Evolutionary conservation across 2,888 invertebrate genomes (phyloP).

Genomic region (Callosobruchus maculatus): DNA sequence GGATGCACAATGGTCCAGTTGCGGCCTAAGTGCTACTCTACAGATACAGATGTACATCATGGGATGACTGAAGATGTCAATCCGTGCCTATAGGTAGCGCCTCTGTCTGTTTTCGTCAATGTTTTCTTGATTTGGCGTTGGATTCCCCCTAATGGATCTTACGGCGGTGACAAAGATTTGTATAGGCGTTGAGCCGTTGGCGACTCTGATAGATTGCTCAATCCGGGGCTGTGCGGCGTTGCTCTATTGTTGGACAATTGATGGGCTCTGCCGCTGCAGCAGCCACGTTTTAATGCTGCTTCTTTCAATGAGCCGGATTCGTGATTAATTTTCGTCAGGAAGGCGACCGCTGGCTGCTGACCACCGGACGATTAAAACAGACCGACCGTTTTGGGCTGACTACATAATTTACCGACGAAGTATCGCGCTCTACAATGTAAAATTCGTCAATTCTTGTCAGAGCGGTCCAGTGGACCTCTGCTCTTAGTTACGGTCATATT

Average conservation of each 20-base stretch:
- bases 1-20: no score
- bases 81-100: not conserved
- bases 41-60: no score
- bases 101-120: not conserved
- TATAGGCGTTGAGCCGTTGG: slow-evolving; percentile 27
- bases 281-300: slow-evolving; percentile 31
- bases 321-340: slow-evolving; percentile 31
- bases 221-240: slow-evolving; percentile 34
- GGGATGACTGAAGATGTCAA: not conserved
- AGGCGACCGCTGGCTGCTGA: not conserved
- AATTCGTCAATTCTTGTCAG: no score
- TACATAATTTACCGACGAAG: not conserved
- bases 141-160: slow-evolving; percentile 22
- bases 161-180: slow-evolving; percentile 28
- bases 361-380: slow-evolving; percentile 5
- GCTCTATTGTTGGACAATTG: slow-evolving; percentile 41
- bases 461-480: no score
- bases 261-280: slow-evolving; percentile 36
- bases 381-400: not conserved
- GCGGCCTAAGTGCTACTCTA: no score
- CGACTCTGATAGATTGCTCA: slow-evolving; percentile 27
- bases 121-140: slow-evolving; percentile 7
- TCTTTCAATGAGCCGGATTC: slow-evolving; percentile 35
- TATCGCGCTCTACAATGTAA: no score
- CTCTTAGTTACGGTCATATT: no score